Percentiles rank a stretch among this genome's conserved stretches.
These are phyloP conservation scores for Melieria omissa DNA, from an alignment of 2,888 invertebrate genomes.

Conservation along the genomic window DNA sequence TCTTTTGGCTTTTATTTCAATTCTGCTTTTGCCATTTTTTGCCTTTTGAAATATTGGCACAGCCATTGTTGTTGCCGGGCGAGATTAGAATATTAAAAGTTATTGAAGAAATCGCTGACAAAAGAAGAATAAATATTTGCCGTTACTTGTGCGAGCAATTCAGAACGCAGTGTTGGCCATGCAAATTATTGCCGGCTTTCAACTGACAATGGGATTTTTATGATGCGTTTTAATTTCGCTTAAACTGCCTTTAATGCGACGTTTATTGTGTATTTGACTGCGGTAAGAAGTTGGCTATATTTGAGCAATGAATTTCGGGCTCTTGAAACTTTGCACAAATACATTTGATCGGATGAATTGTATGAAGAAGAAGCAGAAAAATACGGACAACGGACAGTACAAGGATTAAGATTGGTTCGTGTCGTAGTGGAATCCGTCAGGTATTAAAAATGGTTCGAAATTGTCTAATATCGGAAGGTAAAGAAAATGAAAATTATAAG, in stretches of 20 bases:
- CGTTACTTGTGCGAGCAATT: conserved; percentile 3
- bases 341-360: too few relatives aligned
- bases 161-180: conserved; percentile 1
- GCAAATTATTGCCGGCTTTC: conserved; percentile 22
- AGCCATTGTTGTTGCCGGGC: conserved; percentile 50
- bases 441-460: too few relatives aligned
- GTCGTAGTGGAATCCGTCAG: too few relatives aligned
- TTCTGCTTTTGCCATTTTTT: conserved; percentile 13
- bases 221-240: conserved; percentile 29
- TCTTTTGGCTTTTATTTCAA: conserved; percentile 22
- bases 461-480: too few relatives aligned
- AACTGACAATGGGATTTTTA: conserved; percentile 9
- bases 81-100: conserved; percentile 52
- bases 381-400: too few relatives aligned
- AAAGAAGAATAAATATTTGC: conserved; percentile 62
- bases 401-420: too few relatives aligned
- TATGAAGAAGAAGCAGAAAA: too few relatives aligned
- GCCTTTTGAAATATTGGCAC: conserved; percentile 33
- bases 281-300: too few relatives aligned
- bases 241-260: conserved; percentile 21
- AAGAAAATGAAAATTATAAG: too few relatives aligned
- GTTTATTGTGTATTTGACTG: too few relatives aligned
- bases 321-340: too few relatives aligned
- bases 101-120: conserved; percentile 62
- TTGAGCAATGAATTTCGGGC: too few relatives aligned